phyloP scores from a whole-genome alignment of 2,113 vertebrate genomes.

The Nyctibius bracteatus region DNA sequence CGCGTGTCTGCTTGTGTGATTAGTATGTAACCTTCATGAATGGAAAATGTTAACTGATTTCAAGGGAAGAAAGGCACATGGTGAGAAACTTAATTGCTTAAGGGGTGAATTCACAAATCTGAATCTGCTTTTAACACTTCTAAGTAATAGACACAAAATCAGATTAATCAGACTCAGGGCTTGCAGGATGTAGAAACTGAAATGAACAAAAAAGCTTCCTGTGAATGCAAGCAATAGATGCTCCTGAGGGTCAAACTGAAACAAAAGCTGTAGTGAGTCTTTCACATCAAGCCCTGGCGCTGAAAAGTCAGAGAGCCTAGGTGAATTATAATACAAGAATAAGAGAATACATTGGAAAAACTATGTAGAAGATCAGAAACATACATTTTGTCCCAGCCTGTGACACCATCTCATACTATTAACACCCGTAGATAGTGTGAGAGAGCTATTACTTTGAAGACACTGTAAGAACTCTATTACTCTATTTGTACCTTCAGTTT shows the following conservation, averaged over 20 bases:
- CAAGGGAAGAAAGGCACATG: background rate
- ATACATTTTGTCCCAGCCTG: background rate
- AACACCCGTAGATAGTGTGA: background rate
- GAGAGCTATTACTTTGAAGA: background rate
- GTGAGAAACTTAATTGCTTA: background rate
- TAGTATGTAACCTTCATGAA: background rate
- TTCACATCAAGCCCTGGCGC: background rate
- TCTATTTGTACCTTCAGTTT: background rate
- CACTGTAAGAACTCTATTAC: background rate
- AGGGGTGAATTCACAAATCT: background rate
- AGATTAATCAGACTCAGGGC: background rate
- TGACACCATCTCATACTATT: background rate
- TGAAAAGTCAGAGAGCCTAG: background rate
- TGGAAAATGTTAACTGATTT: background rate
- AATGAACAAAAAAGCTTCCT: background rate
- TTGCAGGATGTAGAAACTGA: background rate
- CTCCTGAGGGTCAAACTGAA: background rate
- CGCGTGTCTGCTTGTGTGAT: background rate
- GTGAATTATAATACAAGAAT: background rate
- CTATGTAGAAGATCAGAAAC: background rate
- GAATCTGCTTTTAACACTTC: background rate
- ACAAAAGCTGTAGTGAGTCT: background rate
- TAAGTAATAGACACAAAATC: background rate
- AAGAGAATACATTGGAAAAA: background rate
- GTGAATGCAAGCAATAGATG: background rate